A percentile compares a stretch with the other conserved stretches of the same genome.
Evolutionary conservation across 2,888 invertebrate species (phyloP).

Genomic region (Macaria liturata): DNA sequence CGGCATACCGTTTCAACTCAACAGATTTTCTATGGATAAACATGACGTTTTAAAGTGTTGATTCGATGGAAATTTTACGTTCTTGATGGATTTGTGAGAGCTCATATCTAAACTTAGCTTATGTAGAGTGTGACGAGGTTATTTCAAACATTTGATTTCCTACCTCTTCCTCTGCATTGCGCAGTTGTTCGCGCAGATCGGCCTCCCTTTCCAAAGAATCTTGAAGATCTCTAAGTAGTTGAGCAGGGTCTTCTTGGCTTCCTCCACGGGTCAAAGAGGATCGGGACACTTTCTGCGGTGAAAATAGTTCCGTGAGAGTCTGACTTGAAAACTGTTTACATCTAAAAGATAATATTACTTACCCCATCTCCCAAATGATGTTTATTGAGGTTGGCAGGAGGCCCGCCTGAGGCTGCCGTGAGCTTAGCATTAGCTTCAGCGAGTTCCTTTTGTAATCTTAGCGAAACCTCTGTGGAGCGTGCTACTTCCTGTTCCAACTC

Average conservation of each 20-base stretch:
- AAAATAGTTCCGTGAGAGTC: constrained; percentile 3
- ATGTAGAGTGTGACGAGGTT: constrained; percentile 1
- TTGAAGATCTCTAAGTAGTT: constrained; percentile 92
- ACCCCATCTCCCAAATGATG: constrained; percentile 85
- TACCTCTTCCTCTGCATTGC: constrained; percentile 97
- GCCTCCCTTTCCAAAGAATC: constrained; percentile 97
- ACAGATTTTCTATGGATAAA: not conserved
- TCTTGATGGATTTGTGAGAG: not conserved
- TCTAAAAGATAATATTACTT: constrained; percentile 30
- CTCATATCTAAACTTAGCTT: not conserved
- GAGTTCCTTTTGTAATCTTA: constrained; percentile 87
- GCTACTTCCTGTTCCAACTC: constrained; percentile 94
- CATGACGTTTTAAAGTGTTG: constrained; percentile 5
- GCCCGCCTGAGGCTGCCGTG: constrained; percentile 61
- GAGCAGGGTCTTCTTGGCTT: constrained; percentile 91
- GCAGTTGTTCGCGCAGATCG: constrained; percentile 95
- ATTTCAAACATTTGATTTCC: not conserved
- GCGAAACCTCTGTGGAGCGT: constrained; percentile 89
- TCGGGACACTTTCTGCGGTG: constrained; percentile 86
- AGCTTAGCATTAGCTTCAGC: constrained; percentile 86
- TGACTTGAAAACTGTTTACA: too few species aligned
- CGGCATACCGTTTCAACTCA: not conserved
- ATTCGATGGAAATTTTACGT: constrained; percentile 3
- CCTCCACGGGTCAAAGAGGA: constrained; percentile 90
- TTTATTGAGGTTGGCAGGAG: constrained; percentile 79